These are phyloP conservation scores for Drosophila nannoptera DNA, from an alignment of 1,140 invertebrate genomes.

Conservation along the genomic window DNA sequence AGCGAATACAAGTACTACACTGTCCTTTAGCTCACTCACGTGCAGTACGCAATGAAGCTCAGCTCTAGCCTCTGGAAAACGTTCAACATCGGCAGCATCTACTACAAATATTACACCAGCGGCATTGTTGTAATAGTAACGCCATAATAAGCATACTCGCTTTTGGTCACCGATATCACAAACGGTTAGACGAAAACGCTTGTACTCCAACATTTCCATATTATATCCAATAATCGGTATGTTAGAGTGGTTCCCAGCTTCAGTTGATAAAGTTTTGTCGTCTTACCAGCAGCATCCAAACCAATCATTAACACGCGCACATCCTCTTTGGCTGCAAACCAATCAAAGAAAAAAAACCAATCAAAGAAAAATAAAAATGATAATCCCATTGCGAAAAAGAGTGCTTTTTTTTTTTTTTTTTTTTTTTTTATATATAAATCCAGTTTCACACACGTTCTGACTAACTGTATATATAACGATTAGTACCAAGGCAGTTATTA, in stretches of 20 bases:
- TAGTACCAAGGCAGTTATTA: not conserved
- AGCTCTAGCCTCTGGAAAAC: conserved; percentile 18
- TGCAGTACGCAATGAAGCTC: conserved; percentile 29
- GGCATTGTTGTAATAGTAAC: conserved; percentile 30
- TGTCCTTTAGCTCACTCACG: conserved; percentile 20
- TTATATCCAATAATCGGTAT: conserved; percentile 96
- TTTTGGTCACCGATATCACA: conserved; percentile 85
- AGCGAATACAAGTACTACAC: conserved; percentile 28
- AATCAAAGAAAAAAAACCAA: no score
- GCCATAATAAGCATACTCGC: conserved; percentile 35
- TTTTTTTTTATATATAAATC: not conserved
- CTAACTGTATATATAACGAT: not conserved
- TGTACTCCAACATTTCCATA: conserved; percentile 94
- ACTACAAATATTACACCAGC: conserved; percentile 37
- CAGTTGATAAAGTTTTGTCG: conserved; percentile 94
- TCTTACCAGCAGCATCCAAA: conserved; percentile 94
- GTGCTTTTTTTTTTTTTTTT: not conserved
- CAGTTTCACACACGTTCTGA: conserved; percentile 6
- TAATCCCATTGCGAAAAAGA: conserved; percentile 31
- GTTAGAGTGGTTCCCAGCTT: conserved; percentile 94
- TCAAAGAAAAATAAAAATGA: conserved; percentile 30
- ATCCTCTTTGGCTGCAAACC: conserved; percentile 35
- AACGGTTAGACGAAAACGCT: conserved; percentile 92
- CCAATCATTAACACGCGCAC: conserved; percentile 80
- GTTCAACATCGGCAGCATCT: conserved; percentile 21